These are phyloP conservation scores for Podarcis cretensis DNA, from an alignment of 2,113 vertebrate species.

Conservation along the genomic window DNA sequence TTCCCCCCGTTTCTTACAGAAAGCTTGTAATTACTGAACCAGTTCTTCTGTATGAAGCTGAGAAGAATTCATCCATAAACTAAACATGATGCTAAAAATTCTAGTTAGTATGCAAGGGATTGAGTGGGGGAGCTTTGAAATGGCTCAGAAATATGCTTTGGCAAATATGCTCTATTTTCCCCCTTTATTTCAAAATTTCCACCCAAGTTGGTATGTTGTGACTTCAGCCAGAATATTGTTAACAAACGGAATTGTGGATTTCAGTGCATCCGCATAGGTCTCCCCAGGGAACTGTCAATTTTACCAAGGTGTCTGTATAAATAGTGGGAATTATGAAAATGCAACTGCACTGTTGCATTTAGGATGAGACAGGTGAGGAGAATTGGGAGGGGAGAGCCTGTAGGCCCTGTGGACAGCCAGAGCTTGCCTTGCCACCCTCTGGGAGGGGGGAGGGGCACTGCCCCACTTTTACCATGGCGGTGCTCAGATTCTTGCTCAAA, in stretches of 20 bases:
- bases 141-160: neutral
- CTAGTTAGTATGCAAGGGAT: neutral
- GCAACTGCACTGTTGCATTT: too few relatives aligned
- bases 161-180: neutral
- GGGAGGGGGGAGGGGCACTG: too few relatives aligned
- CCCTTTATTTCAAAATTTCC: neutral
- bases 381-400: too few relatives aligned
- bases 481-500: too few relatives aligned
- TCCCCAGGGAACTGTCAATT: neutral
- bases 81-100: neutral
- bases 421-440: too few relatives aligned
- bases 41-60: neutral
- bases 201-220: constrained; percentile 23
- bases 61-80: neutral
- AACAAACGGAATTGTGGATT: constrained; percentile 4
- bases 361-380: too few relatives aligned
- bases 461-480: too few relatives aligned
- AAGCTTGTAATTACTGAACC: neutral
- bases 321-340: too few relatives aligned
- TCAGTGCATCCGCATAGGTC: constrained; percentile 27
- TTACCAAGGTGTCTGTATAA: neutral
- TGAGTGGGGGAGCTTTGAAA: neutral
- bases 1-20: neutral
- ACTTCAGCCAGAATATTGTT: neutral
- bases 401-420: too few relatives aligned